Evolutionary conservation across 2,113 vertebrate species (phyloP), one percentile per base, ranked within the genome.

Genomic region (Puffinus mauretanicus): DNA sequence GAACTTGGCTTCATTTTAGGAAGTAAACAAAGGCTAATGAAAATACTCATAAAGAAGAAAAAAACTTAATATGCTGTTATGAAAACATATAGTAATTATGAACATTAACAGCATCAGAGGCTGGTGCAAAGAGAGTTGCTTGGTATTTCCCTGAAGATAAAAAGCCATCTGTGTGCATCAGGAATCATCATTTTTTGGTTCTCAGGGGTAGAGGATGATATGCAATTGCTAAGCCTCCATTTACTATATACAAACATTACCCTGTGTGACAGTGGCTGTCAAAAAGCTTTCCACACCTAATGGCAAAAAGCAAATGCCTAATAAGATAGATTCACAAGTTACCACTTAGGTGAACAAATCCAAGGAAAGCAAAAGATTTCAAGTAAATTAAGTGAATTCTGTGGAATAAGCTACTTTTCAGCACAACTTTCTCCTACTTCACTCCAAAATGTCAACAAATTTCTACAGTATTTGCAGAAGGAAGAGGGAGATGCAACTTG

Each of bases 41-140:
- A 96, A 95, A 81, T 71, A 51, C 79, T 96, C 79, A 94, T 95
- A 95, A 94, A 83, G 71, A 94, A 92, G 86, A 66, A 90, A 90
- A 96, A 96, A 88, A 3, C 81, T 75, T 95, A 94, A 94, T 96
- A 81, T 85, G 86, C 61, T 71, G 79, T 94, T 96, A 95, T 82
- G 92, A 96, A 97, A 96, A 94, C 93, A 88, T 93, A 91, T 64
- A 96, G 94, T 83, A 91, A 96, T 97, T 95, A 95, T 76, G 91
- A 95, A 81, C 96, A 96, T 94, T 96, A 96, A 85, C 87, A 93
- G 47, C 87, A 93, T 94, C 82, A 95, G 95, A 93, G 84, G 60
- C 86, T 93, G 78, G 82, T 90, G 87, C 87, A 81, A 93, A 95
- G 94, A 94, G 86, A 73, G 32, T 75, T 91, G 62, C 62, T 82